Evolutionary conservation across 2,113 vertebrate genomes (phyloP), one percentile per base, ranked within the genome.

Genomic region (Sylvietta virens): DNA sequence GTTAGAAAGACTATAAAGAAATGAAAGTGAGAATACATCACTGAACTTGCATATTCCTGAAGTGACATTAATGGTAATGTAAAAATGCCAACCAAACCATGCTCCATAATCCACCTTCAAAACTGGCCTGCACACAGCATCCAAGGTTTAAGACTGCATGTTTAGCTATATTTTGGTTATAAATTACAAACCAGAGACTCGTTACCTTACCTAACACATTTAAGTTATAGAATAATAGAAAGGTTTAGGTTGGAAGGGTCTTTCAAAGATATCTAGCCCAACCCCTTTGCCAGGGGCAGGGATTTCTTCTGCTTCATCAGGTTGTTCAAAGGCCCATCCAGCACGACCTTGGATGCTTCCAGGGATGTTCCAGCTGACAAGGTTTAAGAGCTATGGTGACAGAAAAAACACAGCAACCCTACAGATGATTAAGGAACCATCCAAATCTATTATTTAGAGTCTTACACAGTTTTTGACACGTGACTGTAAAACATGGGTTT

Each of bases 221-320:
- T 42, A 44, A 60, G 28, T 73, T 40, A 73, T 0, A 65, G 27
- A 47, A 39, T 33, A 33, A 70, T 10, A 27, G 23, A 64, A 58
- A 9, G 9, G 31, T 81, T 71, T 76, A 8, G 7, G 8, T 71
- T 85, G 40, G 21, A 92, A 84, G 45, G 16, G 26, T 37, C 51
- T 18, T 65, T 54, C 48, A 58, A 77, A 54, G 45, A 42, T 27
- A 50, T 35, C 13, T 57, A 35, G 17, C 15, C 6, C 33, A 73
- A 35, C 2, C 0, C 5, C 7, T 3, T 66, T 31, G 28, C 35
- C 17, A 15, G 5, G 3, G 16, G 31, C 10, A 70, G 37, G 28
- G 24, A 45, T 11, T 21, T 5, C 33, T 69, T 62, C 23, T 56
- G 50, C 17, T 14, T 40, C 22, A 13, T 24, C n/a, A 42, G 11